Percentiles rank a stretch among this genome's conserved stretches.
phyloP scores from a whole-genome alignment of 1,140 invertebrate species.

The Tetranychus urticae region DNA sequence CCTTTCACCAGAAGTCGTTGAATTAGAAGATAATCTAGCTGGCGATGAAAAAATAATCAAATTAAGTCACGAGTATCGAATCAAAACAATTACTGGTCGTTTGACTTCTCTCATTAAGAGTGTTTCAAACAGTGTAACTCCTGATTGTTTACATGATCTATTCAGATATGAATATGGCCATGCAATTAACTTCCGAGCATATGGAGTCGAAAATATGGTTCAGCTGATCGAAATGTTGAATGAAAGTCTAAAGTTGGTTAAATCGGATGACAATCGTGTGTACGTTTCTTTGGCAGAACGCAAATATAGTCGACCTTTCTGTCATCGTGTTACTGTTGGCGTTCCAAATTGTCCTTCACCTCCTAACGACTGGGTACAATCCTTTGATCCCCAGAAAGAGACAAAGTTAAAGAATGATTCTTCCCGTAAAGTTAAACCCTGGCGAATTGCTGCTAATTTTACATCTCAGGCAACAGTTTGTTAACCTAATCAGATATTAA shows the following conservation, averaged over 20 bases:
- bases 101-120: not conserved
- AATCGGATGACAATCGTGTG: not conserved
- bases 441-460: not conserved
- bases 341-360: too few relatives aligned
- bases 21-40: constrained; percentile 24
- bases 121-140: not conserved
- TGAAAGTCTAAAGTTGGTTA: not conserved
- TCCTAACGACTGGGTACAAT: too few relatives aligned
- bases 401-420: too few relatives aligned
- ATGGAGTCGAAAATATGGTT: not conserved
- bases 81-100: not conserved
- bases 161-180: not conserved
- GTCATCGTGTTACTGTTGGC: not conserved
- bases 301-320: not conserved
- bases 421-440: not conserved
- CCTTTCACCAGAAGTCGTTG: constrained; percentile 50
- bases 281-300: not conserved
- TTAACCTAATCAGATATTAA: too few relatives aligned
- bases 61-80: not conserved
- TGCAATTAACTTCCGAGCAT: not conserved
- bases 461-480: not conserved
- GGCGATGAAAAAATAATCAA: constrained; percentile 2
- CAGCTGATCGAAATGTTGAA: not conserved
- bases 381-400: too few relatives aligned
- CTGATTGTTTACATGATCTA: not conserved